phyloP scores from a whole-genome alignment of 2,888 invertebrate genomes.

The Boloria selene region DNA sequence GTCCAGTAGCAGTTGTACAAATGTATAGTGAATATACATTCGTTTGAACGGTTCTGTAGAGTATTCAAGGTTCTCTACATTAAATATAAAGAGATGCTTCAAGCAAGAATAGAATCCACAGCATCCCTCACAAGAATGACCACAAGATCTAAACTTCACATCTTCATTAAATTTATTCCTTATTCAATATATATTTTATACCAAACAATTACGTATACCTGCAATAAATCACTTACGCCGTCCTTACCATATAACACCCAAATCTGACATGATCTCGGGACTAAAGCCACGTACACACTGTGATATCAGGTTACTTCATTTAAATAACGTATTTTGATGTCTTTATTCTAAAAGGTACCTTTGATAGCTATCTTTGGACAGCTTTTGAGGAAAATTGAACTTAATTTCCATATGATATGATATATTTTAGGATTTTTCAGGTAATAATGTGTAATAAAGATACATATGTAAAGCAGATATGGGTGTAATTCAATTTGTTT shows the following conservation, averaged over 20 bases:
- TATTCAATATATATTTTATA: conserved; percentile 25
- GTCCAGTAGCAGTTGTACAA: too few relatives aligned
- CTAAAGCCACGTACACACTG: conserved; percentile 62
- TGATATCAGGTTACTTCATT: conserved; percentile 71
- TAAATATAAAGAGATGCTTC: too few relatives aligned
- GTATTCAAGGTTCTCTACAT: too few relatives aligned
- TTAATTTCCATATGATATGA: background rate
- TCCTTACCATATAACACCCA: conserved; percentile 43
- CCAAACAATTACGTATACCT: conserved; percentile 32
- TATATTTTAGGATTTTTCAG: background rate
- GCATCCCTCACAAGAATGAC: background rate
- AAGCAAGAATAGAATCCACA: too few relatives aligned
- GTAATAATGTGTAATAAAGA: background rate
- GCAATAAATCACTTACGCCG: conserved; percentile 35
- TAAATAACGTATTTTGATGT: conserved; percentile 70
- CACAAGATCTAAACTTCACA: background rate
- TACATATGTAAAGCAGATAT: conserved; percentile 11
- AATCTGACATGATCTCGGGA: conserved; percentile 47
- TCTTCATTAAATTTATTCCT: conserved; percentile 13
- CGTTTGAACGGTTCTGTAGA: too few relatives aligned
- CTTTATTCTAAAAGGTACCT: conserved; percentile 63
- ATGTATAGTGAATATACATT: too few relatives aligned
- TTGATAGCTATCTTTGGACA: conserved; percentile 32
- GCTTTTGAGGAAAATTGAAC: background rate
- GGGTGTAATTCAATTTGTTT: conserved; percentile 16